Conservation (phyloP, 2,113 vertebrate genomes). For the Suncus etruscus region DNA sequence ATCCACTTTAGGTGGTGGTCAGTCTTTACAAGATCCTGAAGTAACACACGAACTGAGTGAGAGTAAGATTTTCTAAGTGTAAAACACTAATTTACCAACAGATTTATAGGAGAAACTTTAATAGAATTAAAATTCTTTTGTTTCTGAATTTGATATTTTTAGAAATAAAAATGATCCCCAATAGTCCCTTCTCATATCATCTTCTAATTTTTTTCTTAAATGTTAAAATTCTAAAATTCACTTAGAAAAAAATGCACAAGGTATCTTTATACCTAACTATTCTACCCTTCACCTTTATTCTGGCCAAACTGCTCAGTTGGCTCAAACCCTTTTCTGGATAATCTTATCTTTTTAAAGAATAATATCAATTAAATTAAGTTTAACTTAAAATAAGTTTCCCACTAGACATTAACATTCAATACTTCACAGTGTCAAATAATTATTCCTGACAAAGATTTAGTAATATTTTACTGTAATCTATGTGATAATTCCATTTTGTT, state of each 20-base stretch:
- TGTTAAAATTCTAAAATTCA: slow-evolving; percentile 18
- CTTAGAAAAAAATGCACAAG: slow-evolving; percentile 28
- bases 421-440: slow-evolving; percentile 41
- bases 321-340: slow-evolving; percentile 58
- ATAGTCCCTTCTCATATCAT: not conserved
- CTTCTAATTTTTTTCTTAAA: not conserved
- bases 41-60: not conserved
- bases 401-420: not conserved
- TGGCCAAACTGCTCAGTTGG: not conserved
- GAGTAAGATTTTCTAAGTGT: not conserved
- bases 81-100: slow-evolving; percentile 30
- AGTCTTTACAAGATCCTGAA: slow-evolving; percentile 57
- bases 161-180: not conserved
- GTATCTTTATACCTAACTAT: not conserved
- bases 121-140: not conserved
- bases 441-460: slow-evolving; percentile 27
- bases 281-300: no score
- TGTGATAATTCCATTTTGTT: slow-evolving; percentile 29
- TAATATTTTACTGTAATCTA: slow-evolving; percentile 28
- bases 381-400: not conserved
- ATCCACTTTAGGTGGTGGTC: slow-evolving; percentile 33
- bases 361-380: no score
- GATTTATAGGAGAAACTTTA: not conserved
- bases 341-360: not conserved
- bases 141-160: slow-evolving; percentile 43